Percentiles rank a stretch among this genome's conserved stretches.
These are phyloP conservation scores for Acholoe squamosa DNA, from an alignment of 2,888 invertebrate species.

Conservation along the genomic window DNA sequence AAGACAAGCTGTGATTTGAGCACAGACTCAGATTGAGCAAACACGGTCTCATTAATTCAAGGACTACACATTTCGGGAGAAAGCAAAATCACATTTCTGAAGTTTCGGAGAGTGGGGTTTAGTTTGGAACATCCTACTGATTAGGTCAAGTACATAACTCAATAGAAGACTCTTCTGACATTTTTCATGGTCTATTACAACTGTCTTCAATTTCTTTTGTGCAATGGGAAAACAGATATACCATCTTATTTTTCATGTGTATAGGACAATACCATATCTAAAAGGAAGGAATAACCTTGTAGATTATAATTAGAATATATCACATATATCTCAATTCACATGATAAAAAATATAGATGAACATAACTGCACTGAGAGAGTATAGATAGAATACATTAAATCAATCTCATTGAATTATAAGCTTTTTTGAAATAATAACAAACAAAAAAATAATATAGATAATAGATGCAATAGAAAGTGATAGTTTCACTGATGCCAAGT, in stretches of 20 bases:
- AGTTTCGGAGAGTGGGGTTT: too few relatives aligned
- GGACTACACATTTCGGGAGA: neutral
- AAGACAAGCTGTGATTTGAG: slow-evolving; percentile 46
- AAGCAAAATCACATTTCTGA: neutral
- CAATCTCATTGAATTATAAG: slow-evolving; percentile 26
- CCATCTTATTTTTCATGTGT: too few relatives aligned
- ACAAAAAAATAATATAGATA: too few relatives aligned
- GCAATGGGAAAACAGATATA: too few relatives aligned
- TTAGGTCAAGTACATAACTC: too few relatives aligned
- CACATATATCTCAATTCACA: slow-evolving; percentile 31
- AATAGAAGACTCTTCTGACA: too few relatives aligned
- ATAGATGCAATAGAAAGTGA: too few relatives aligned
- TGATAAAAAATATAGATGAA: slow-evolving; percentile 46
- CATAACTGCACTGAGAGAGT: neutral
- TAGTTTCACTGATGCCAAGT: neutral
- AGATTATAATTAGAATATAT: slow-evolving; percentile 16
- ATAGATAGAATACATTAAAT: neutral
- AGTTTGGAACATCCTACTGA: too few relatives aligned
- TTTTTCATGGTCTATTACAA: too few relatives aligned
- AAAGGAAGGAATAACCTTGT: neutral
- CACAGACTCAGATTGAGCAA: slow-evolving; percentile 54
- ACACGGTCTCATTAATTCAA: slow-evolving; percentile 20
- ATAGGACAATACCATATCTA: neutral
- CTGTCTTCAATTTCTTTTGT: too few relatives aligned
- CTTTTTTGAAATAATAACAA: neutral